These are phyloP conservation scores for Diaphora mendica DNA, from an alignment of 2,888 invertebrate genomes.

Conservation along the genomic window DNA sequence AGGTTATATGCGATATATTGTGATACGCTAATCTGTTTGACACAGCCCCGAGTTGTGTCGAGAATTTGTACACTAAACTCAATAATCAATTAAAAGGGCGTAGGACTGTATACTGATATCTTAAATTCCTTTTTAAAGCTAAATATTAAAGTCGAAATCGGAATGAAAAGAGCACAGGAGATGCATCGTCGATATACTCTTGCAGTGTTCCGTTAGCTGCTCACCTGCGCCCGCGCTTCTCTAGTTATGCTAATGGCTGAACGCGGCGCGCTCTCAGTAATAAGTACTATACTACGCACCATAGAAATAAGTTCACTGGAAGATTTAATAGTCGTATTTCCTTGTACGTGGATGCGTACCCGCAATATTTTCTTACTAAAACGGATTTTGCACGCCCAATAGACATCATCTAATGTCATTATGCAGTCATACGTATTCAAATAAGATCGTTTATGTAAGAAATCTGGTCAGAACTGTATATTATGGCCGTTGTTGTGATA, in stretches of 20 bases:
- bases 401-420: conserved; percentile 35
- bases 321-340: conserved; percentile 57
- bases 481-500: conserved; percentile 32
- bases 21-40: conserved; percentile 76
- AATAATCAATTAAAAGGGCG: conserved; percentile 66
- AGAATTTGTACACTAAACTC: conserved; percentile 69
- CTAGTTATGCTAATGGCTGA: conserved; percentile 83
- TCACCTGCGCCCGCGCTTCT: conserved; percentile 84
- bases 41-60: conserved; percentile 71
- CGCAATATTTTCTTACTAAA: conserved; percentile 46
- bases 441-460: conserved; percentile 45
- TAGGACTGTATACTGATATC: conserved; percentile 39
- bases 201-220: conserved; percentile 79
- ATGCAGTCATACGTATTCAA: conserved; percentile 49
- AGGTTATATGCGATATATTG: conserved; percentile 73
- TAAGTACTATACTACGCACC: conserved; percentile 63
- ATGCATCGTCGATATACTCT: conserved; percentile 73
- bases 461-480: conserved; percentile 35
- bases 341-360: conserved; percentile 51
- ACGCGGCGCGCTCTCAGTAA: conserved; percentile 68
- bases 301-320: conserved; percentile 65
- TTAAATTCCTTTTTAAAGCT: conserved; percentile 62
- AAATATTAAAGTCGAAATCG: conserved; percentile 67
- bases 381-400: conserved; percentile 38
- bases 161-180: conserved; percentile 61